Evolutionary conservation across 2,113 vertebrate species (phyloP).

Genomic region (Cyphomyrus plagiostoma): DNA sequence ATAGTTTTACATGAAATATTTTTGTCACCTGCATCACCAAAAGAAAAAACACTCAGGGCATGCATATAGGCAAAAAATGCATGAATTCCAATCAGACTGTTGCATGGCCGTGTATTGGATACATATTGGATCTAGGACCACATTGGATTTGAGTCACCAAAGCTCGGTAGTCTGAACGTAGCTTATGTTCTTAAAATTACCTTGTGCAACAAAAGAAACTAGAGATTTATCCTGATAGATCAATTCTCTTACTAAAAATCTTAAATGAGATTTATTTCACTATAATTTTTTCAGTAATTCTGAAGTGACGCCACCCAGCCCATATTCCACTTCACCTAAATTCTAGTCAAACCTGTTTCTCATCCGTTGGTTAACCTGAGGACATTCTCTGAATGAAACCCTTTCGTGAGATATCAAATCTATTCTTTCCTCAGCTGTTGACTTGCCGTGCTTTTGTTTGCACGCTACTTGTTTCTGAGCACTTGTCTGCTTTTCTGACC

Average conservation of each 20-base stretch:
- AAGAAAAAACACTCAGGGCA: background rate
- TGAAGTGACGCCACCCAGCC: background rate
- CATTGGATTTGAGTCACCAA: background rate
- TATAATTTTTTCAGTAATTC: background rate
- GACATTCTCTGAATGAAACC: background rate
- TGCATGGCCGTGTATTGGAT: background rate
- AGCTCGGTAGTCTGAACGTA: background rate
- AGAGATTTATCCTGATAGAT: background rate
- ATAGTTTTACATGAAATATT: background rate
- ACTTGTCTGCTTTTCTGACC: background rate
- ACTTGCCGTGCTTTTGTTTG: background rate
- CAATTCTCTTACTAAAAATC: background rate
- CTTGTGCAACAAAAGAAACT: background rate
- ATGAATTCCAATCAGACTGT: background rate
- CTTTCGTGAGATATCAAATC: background rate
- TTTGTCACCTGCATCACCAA: background rate
- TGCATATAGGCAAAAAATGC: background rate
- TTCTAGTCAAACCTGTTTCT: background rate
- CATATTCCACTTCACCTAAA: background rate
- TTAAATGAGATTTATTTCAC: background rate
- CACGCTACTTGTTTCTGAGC: background rate
- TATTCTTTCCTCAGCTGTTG: background rate
- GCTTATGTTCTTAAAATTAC: background rate
- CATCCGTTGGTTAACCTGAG: background rate
- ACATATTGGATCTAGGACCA: background rate